Evolutionary conservation across 2,888 invertebrate species (phyloP), one percentile per base, ranked within the genome.

Genomic region (Marasmarcha lunaedactyla): DNA sequence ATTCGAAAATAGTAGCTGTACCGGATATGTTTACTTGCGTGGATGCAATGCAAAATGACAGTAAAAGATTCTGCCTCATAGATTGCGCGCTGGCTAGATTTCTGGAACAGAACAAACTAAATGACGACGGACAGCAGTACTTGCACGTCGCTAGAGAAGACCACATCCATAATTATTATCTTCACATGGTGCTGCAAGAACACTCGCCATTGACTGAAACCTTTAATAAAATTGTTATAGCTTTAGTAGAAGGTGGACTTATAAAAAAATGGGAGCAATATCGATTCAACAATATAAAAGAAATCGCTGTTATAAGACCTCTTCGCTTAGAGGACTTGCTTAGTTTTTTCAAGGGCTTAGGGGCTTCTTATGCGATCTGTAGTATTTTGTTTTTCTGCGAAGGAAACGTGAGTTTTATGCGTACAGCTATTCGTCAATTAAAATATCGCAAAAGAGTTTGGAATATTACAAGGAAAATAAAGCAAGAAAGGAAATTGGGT

Each of bases 231-330:
- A 61, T 68, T 34, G 53, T 79, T 45, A 55, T 66, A 45, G 54
- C 39, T 13, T 54, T 79, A 34, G 54, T 68, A 33, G 79, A 84
- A 61, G 71, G 64, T 1, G 84, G 84, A 1, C 52, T 84, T 7
- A 53, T 84, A 34, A 61, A 49, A 11, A 77, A 83, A 59, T 84
- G 84, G 84, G 77, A 79, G 46, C 60, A 73, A 37, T 77, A 71
- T 39, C 63, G 65, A 40, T 77, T 55, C 43, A 59, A 58, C 7
- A 63, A 66, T 30, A 65, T 77, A 30, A 79, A 71, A 48, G 67
- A 68, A 30, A 81, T 78, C 30, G 58, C 60, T 1, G 56, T 58
- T 0, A 46, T 67, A 2, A 74, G 71, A 46, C 50, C 74, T 0
- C 43, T 83, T 9, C 52, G 54, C 2, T 57, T 78, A 52, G 48